Percentiles rank a stretch among this genome's conserved stretches.
Evolutionary conservation across 2,797 vertebrate genomes (phyloP).

Genomic region (Gymnothorax reevesii): DNA sequence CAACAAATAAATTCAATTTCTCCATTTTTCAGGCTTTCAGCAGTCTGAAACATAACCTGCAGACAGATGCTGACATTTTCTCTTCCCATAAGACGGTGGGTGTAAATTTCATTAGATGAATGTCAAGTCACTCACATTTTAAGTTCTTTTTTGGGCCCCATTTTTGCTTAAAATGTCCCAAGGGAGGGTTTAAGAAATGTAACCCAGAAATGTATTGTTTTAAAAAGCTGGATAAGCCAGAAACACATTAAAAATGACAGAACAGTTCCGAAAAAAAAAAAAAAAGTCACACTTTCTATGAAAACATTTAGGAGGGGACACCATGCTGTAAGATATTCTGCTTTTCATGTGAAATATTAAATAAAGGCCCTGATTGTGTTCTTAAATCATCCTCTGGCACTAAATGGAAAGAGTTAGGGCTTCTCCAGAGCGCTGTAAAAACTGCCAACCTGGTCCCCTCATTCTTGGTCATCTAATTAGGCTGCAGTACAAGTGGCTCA

Average conservation of each 20-base stretch:
- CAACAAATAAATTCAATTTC: not conserved
- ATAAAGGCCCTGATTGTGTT: not conserved
- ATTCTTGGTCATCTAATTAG: not conserved
- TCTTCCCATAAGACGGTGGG: slow-evolving; percentile 28
- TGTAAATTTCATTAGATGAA: slow-evolving; percentile 12
- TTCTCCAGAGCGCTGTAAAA: not conserved
- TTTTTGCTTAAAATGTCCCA: not conserved
- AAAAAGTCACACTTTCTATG: not conserved
- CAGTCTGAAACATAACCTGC: slow-evolving; percentile 41
- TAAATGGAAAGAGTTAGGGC: not conserved
- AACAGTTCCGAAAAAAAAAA: not conserved
- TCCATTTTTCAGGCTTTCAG: not conserved
- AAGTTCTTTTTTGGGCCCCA: not conserved
- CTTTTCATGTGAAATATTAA: not conserved
- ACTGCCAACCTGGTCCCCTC: not conserved
- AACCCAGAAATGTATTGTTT: not conserved
- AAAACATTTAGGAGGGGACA: not conserved
- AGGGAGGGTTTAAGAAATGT: not conserved
- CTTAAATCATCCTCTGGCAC: not conserved
- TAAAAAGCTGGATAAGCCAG: not conserved
- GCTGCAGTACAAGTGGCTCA: not conserved
- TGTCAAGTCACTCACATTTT: not conserved
- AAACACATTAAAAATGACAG: not conserved
- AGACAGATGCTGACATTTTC: slow-evolving; percentile 66
- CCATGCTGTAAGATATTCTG: not conserved